These are phyloP conservation scores for Tapirus terrestris DNA, from an alignment of 2,113 vertebrate genomes.

Conservation along the genomic window DNA sequence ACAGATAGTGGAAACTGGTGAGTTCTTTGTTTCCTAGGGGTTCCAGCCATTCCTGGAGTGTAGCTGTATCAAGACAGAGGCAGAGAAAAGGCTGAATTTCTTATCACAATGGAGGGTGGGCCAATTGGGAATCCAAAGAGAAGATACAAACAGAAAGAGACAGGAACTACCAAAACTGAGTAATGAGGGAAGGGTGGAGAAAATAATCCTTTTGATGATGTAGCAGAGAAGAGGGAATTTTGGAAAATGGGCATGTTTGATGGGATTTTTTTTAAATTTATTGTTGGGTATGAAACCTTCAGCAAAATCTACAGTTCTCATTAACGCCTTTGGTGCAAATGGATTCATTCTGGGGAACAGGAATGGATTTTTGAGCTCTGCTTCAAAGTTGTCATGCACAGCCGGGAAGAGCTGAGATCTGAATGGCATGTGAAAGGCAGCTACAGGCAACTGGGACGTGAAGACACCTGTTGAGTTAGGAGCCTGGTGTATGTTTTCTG, in stretches of 20 bases:
- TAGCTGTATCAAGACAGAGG: accelerated
- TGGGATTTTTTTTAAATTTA: neutral
- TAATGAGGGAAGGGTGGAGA: accelerated
- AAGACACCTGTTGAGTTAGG: neutral
- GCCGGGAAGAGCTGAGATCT: neutral
- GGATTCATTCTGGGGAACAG: neutral
- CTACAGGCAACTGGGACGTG: neutral
- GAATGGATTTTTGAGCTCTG: neutral
- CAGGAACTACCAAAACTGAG: neutral
- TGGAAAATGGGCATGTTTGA: neutral
- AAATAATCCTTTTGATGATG: neutral
- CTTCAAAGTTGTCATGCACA: neutral
- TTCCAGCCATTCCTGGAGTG: too few species aligned
- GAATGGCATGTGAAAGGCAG: neutral
- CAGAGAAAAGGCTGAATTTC: neutral
- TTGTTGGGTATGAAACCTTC: neutral
- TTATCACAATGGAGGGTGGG: neutral
- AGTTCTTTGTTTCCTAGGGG: too few species aligned
- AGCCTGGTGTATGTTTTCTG: accelerated
- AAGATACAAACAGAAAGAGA: neutral
- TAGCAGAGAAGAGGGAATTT: neutral
- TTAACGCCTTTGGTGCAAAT: neutral
- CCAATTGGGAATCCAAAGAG: neutral
- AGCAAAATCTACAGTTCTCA: neutral
- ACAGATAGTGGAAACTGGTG: accelerated